Percentiles rank a stretch among this genome's conserved stretches.
These are phyloP conservation scores for Zophobas morio DNA, from an alignment of 1,140 invertebrate genomes.

Conservation along the genomic window DNA sequence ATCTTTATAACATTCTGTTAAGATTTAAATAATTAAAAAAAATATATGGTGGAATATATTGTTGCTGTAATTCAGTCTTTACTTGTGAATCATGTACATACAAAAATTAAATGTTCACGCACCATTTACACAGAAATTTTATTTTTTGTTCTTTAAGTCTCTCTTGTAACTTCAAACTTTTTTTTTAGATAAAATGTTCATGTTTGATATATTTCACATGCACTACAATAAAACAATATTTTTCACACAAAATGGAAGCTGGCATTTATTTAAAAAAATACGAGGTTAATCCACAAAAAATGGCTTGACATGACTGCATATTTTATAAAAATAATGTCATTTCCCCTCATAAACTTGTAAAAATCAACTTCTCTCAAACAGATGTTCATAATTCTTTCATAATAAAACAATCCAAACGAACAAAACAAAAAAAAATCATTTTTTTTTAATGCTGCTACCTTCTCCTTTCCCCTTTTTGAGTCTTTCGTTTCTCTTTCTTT, in stretches of 20 bases:
- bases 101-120: no score
- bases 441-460: conserved; percentile 75
- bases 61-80: no score
- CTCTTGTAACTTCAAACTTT: no score
- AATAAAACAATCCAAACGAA: conserved; percentile 25
- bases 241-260: conserved; percentile 1
- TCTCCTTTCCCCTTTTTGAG: conserved; percentile 86
- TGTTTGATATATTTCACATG: no score
- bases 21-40: no score
- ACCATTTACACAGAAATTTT: no score
- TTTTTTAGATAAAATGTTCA: no score
- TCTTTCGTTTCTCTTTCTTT: conserved; percentile 90
- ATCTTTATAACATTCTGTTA: no score
- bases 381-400: conserved; percentile 14
- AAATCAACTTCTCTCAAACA: conserved; percentile 25
- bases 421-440: neutral
- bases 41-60: no score
- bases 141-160: no score
- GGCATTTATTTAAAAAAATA: conserved; percentile 25
- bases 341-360: conserved; percentile 27
- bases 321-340: conserved; percentile 30
- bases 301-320: neutral
- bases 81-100: no score
- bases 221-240: neutral
- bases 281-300: neutral